Conservation (phyloP, 37 sponge, comb jelly and placozoan species). For the Corticium candelabrum region DNA sequence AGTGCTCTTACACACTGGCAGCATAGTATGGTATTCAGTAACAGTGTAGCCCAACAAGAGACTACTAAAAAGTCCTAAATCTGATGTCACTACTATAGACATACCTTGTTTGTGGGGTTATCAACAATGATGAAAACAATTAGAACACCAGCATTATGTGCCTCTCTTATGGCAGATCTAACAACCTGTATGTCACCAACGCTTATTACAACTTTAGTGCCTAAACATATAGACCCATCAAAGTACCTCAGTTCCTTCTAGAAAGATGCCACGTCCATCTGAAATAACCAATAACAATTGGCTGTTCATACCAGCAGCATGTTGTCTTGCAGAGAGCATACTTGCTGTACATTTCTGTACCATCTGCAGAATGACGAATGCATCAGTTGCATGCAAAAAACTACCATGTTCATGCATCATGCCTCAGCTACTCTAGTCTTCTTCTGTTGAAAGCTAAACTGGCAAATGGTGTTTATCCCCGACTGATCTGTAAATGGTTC, state of each 20-base stretch:
- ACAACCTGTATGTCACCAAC: constrained; percentile 72
- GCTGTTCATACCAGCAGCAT: constrained; percentile 6
- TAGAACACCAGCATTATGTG: constrained; percentile 75
- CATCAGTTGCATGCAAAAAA: no score
- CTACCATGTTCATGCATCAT: no score
- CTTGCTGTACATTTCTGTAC: not conserved
- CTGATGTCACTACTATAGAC: not conserved
- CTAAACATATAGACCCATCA: no score
- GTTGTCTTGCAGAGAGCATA: not conserved
- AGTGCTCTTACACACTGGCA: no score
- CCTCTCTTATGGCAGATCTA: constrained; percentile 40
- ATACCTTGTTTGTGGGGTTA: constrained; percentile 41
- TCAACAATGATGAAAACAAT: constrained; percentile 89
- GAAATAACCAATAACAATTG: constrained; percentile 84
- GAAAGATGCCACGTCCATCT: constrained; percentile 94
- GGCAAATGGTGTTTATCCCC: constrained; percentile 54
- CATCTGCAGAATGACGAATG: no score
- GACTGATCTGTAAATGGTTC: constrained; percentile 50
- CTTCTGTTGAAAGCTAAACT: constrained; percentile 60
- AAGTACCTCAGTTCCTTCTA: constrained; percentile 60
- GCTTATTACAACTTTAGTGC: no score
- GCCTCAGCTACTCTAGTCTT: constrained; percentile 26
- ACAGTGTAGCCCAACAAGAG: no score
- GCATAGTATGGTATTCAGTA: no score
- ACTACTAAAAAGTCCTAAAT: no score